Percentiles rank a stretch among this genome's conserved stretches.
These are phyloP conservation scores for Ornithoptera priamus DNA, from an alignment of 2,888 invertebrate genomes.

Conservation along the genomic window DNA sequence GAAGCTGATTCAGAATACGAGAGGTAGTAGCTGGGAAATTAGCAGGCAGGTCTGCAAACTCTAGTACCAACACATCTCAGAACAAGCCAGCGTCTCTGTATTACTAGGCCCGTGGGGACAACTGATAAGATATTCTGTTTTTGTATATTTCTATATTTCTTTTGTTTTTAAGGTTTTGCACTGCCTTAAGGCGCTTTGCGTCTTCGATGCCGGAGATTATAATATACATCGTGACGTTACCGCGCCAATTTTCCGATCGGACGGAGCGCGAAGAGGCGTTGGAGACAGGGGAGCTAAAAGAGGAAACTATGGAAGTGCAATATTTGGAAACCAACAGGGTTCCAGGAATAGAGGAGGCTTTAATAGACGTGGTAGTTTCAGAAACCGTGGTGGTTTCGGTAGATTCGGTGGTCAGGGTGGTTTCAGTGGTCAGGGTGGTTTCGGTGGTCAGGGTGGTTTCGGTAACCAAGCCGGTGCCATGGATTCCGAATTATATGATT, in stretches of 20 bases:
- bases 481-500: slow-evolving; percentile 29
- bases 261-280: slow-evolving; percentile 70
- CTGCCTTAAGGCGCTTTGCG: slow-evolving; percentile 87
- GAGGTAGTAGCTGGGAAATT: too few species aligned
- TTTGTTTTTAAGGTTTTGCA: slow-evolving; percentile 78
- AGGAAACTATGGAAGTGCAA: slow-evolving; percentile 42
- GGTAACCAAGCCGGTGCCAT: slow-evolving; percentile 25
- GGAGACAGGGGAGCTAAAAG: slow-evolving; percentile 60
- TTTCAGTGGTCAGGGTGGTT: slow-evolving; percentile 37
- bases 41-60: too few species aligned
- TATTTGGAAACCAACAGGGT: slow-evolving; percentile 39
- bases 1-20: too few species aligned
- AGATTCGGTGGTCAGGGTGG: slow-evolving; percentile 37
- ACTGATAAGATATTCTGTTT: too few species aligned
- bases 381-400: slow-evolving; percentile 31
- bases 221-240: slow-evolving; percentile 79
- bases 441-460: slow-evolving; percentile 42
- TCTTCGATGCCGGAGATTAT: slow-evolving; percentile 87
- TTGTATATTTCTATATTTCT: slow-evolving; percentile 2
- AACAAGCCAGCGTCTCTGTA: too few species aligned
- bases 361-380: slow-evolving; percentile 43
- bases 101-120: too few species aligned
- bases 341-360: slow-evolving; percentile 37
- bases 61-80: too few species aligned
- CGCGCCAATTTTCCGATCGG: slow-evolving; percentile 69